These are phyloP conservation scores for Rousettus leschenaultii DNA, from an alignment of 2,113 vertebrate species.

Conservation along the genomic window DNA sequence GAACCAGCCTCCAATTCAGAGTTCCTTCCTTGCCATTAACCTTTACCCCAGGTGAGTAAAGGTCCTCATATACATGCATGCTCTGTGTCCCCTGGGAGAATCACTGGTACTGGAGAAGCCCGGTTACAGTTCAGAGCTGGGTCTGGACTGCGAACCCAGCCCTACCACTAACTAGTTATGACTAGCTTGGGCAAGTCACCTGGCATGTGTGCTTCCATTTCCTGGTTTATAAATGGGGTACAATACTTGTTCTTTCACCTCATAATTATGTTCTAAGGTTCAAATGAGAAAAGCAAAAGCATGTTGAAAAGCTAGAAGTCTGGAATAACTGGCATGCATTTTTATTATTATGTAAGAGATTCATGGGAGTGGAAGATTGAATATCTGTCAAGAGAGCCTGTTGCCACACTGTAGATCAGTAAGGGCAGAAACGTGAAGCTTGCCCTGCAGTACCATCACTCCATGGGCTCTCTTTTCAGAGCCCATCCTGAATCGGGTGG, in stretches of 20 bases:
- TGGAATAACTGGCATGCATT: background rate
- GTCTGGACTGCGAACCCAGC: background rate
- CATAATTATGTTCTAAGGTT: background rate
- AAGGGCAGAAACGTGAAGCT: background rate
- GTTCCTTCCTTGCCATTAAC: background rate
- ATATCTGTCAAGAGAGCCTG: background rate
- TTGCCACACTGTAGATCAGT: background rate
- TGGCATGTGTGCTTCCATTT: background rate
- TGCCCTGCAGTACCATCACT: background rate
- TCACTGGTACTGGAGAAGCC: background rate
- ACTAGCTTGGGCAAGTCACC: background rate
- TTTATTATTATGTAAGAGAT: background rate
- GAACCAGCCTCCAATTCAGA: background rate
- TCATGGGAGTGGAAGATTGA: background rate
- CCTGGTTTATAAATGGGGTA: background rate
- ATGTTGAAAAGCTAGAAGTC: background rate
- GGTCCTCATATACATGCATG: background rate
- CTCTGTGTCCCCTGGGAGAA: background rate
- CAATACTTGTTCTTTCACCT: background rate
- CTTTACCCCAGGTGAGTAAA: background rate
- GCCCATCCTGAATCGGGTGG: background rate
- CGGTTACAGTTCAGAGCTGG: background rate
- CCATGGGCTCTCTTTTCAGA: background rate
- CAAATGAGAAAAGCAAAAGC: background rate
- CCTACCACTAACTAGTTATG: background rate